phyloP scores from a whole-genome alignment of 2,113 vertebrate species.

The Hippocampus guttulatus region DNA sequence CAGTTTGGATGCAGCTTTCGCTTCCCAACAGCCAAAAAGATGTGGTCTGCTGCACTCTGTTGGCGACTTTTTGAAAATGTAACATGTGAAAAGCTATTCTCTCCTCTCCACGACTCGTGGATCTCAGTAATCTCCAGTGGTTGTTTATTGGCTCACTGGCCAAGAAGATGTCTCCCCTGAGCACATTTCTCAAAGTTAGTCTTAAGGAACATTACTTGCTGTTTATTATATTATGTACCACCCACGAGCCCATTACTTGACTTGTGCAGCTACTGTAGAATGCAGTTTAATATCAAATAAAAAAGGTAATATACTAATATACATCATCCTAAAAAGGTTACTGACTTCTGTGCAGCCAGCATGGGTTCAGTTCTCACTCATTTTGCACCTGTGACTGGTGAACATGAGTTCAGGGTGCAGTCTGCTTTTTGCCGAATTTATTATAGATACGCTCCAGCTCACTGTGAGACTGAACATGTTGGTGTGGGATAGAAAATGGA shows the following conservation, averaged over 20 bases:
- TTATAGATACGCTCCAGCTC: too few species aligned
- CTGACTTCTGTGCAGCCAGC: background rate
- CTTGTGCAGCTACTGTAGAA: too few species aligned
- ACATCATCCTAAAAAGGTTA: too few species aligned
- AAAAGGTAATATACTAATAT: too few species aligned
- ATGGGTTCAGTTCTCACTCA: background rate
- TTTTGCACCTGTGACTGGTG: background rate
- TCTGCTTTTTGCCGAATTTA: background rate
- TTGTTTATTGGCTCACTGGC: background rate
- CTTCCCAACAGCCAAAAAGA: background rate
- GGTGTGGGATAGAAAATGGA: background rate
- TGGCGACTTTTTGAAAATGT: conserved; percentile 9
- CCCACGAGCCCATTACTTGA: too few species aligned
- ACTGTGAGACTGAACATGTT: background rate
- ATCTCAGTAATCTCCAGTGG: background rate
- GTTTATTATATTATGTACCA: too few species aligned
- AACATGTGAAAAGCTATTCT: background rate
- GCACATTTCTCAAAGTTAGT: too few species aligned
- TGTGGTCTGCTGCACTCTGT: conserved; percentile 36
- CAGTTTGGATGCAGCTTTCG: background rate
- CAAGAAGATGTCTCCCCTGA: background rate
- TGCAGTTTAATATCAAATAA: too few species aligned
- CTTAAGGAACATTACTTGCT: too few species aligned
- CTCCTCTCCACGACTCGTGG: background rate
- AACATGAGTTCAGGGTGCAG: background rate